Evolutionary conservation across 2,113 vertebrate species (phyloP), one percentile per base, ranked within the genome.

Genomic region (Gymnarchus niloticus): DNA sequence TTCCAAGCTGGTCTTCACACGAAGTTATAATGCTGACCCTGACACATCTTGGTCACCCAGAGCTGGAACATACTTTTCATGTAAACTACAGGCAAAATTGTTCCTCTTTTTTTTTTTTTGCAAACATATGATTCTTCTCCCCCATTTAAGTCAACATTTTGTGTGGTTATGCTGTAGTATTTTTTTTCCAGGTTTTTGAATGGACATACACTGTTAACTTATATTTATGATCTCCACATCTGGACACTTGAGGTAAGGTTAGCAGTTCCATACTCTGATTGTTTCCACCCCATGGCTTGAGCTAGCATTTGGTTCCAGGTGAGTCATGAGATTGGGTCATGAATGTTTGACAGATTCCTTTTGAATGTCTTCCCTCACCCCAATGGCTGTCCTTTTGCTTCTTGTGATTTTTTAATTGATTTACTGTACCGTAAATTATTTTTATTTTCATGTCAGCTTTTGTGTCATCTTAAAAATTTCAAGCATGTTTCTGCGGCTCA

Each of bases 201-300:
- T 89, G 90, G 91, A 92, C 82, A 85, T 93, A 91, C 91, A 91
- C 88, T 84, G 61, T n/a, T 92, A 92, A 92, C 92, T 93, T 91
- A 94, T 92, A 92, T 87, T 87, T 89, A 94, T 93, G 87, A 89
- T 86, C 92, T 94, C 92, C 94, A 90, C 92, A 93, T 94, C 88
- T 87, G 87, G 95, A 95, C 94, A 95, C 95, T 95, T 94, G 95
- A 96, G 96, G 95, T 95, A 96, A 94, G 87, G 93, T 92, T 92
- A 94, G 94, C 92, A 93, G 94, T 94, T 92, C 87, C 89, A 93
- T 93, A 91, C 91, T 91, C 92, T 89, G 91, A 94, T 94, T 90
- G 85, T 88, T 91, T 91, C 89, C 90, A 87, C 48, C 91, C 91
- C 90, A 88, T 56, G 92, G 91, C 90, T 91, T 41, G 92, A 94